Percentiles rank a stretch among this genome's conserved stretches.
phyloP scores from a whole-genome alignment of 2,113 vertebrate species.

The Antigone vipio region DNA sequence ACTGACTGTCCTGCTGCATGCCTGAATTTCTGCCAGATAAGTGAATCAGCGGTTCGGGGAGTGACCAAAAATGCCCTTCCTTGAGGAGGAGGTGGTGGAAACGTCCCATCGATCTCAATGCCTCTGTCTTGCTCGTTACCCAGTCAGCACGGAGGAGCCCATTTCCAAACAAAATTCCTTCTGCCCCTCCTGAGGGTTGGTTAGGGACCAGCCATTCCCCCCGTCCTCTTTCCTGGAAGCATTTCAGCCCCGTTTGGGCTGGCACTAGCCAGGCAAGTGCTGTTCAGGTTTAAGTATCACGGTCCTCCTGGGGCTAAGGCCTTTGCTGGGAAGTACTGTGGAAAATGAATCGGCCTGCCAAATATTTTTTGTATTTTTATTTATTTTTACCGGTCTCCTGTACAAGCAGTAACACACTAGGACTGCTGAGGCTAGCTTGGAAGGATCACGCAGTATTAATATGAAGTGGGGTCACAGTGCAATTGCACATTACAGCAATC shows the following conservation, averaged over 20 bases:
- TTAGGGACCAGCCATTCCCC: not conserved
- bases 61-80: slow-evolving; percentile 27
- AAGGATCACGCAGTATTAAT: not conserved
- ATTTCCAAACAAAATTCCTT: not conserved
- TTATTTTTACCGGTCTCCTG: not conserved
- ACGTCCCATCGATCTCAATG: not conserved
- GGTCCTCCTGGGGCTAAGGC: not conserved
- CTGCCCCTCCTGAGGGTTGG: not conserved
- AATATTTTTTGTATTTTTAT: not conserved
- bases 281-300: no score
- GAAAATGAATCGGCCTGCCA: not conserved
- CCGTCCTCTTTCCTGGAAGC: not conserved
- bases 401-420: not conserved
- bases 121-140: not conserved
- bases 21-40: slow-evolving; percentile 8
- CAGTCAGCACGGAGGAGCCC: fast-evolving
- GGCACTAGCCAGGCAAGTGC: not conserved
- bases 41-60: slow-evolving; percentile 37
- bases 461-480: not conserved
- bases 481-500: not conserved
- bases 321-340: not conserved
- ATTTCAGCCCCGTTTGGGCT: not conserved
- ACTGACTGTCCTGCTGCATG: not conserved
- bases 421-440: not conserved
- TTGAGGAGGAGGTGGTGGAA: slow-evolving; percentile 1